phyloP scores from a whole-genome alignment of 2,888 invertebrate species.

The Drosophila vallismaia region DNA sequence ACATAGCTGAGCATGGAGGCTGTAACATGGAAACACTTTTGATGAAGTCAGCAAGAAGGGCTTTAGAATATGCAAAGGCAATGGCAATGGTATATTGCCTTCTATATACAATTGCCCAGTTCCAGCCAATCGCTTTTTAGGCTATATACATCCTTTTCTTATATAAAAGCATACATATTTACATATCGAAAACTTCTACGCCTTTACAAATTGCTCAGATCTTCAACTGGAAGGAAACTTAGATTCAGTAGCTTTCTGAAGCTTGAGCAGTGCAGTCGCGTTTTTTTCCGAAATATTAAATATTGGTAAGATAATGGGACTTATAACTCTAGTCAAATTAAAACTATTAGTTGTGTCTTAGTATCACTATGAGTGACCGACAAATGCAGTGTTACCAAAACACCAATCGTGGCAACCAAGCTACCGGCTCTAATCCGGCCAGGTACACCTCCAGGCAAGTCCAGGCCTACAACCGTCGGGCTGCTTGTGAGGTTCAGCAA shows the following conservation, averaged over 20 bases:
- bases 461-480: slow-evolving; percentile 20
- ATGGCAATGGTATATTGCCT: too few species aligned
- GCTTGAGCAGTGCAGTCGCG: slow-evolving; percentile 12
- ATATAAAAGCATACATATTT: too few species aligned
- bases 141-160: too few species aligned
- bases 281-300: neutral
- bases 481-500: slow-evolving; percentile 13
- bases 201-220: neutral
- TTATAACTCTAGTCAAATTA: neutral
- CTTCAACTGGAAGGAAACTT: neutral
- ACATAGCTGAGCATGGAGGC: too few species aligned
- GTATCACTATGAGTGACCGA: slow-evolving; percentile 13
- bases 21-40: too few species aligned
- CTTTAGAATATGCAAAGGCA: too few species aligned
- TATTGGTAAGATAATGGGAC: neutral
- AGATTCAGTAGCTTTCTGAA: slow-evolving; percentile 11
- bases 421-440: slow-evolving; percentile 2
- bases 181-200: too few species aligned
- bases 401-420: slow-evolving; percentile 12
- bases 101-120: too few species aligned
- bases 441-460: slow-evolving; percentile 8
- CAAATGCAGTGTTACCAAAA: slow-evolving; percentile 5
- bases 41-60: too few species aligned
- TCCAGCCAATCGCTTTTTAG: too few species aligned
- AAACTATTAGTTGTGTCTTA: neutral